phyloP scores from a whole-genome alignment of 2,113 vertebrate species.

The Rhinopithecus roxellana region DNA sequence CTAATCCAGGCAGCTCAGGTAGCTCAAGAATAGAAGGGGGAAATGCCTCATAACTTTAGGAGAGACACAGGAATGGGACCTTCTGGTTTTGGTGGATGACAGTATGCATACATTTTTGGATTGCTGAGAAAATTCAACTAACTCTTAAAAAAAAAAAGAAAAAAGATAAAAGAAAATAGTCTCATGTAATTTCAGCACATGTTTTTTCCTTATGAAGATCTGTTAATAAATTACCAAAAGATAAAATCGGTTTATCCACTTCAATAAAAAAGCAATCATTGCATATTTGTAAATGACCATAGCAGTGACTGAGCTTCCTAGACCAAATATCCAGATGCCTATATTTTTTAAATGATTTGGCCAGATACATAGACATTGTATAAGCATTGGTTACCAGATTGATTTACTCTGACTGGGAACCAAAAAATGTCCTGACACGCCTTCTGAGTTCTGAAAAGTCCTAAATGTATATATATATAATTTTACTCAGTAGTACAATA shows the following conservation, averaged over 20 bases:
- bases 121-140: neutral
- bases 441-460: neutral
- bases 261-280: neutral
- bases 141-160: neutral
- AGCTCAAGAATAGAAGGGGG: neutral
- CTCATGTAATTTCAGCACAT: neutral
- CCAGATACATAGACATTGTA: neutral
- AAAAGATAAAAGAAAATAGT: neutral
- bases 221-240: neutral
- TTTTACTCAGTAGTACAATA: neutral
- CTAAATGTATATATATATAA: neutral
- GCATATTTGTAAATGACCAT: neutral
- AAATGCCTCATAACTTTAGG: neutral
- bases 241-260: neutral
- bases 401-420: neutral
- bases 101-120: neutral
- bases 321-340: neutral
- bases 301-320: neutral
- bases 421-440: neutral
- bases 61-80: neutral
- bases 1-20: neutral
- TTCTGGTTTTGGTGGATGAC: neutral
- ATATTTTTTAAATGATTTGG: neutral
- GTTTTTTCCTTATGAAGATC: neutral
- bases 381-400: neutral